Evolutionary conservation across 2,888 invertebrate genomes (phyloP), one percentile per base, ranked within the genome.

Genomic region (Trachelus troglodyta): DNA sequence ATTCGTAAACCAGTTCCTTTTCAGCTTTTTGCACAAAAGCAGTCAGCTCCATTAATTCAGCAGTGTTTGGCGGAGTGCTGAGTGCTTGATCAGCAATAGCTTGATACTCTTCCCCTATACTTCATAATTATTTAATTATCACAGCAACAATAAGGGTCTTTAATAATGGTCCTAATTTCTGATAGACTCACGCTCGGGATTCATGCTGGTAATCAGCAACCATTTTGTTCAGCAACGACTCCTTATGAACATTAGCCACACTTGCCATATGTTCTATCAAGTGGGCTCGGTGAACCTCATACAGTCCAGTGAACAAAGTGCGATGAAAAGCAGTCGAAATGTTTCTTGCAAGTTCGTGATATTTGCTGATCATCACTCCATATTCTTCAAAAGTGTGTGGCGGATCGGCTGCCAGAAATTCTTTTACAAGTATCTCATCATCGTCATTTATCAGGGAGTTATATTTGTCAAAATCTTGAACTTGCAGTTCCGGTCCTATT

Each of bases 31-130:
- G 94, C 73, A 96, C 95, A 91, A 96, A 98, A 0, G 94, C 94
- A 81, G 96, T 96, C 12, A 98, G 93, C 1, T 95, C 95, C 96
- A 98, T 97, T 75, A 99, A 91, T 82, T 97, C 96, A 0, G 96
- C 95, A 0, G 98, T 98, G 89, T 96, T 96, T 12, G 93, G 93
- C 0, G 99, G 98, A 0, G 95, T 94, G 0, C 95, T 95, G 69
- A 98, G 91, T 0, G 97, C 94, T 83, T 94, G 96, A 82, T 95
- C 96, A 0, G 96, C 94, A 80, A 98, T 97, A 30, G 91, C 91
- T 84, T 96, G 95, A 90, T 98, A 98, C 87, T 98, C 97, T 76
- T 96, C 96, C 79, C 95, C 96, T 77, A 98, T 94, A 74, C 97
- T 97, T 89, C 15, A 34, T 31, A 71, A 71, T 71, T 71, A 71